Evolutionary conservation across 2,113 vertebrate species (phyloP).

Genomic region (Probosciger aterrimus): DNA sequence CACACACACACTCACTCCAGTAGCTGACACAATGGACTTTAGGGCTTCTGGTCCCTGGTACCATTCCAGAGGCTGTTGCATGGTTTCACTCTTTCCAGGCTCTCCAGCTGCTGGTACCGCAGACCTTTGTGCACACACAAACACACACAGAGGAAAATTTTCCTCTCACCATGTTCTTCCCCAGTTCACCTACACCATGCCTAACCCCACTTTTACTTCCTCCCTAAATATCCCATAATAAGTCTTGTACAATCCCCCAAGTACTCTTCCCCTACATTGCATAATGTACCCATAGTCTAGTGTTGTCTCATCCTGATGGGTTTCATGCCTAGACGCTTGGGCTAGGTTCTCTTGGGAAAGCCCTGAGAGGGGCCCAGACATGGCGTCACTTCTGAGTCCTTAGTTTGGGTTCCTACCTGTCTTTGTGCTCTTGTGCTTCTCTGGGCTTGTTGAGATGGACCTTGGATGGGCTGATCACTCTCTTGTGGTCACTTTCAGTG

Average conservation of each 20-base stretch:
- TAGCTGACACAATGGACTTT: background rate
- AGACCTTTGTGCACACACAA: background rate
- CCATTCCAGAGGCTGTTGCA: background rate
- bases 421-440: background rate
- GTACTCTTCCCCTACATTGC: background rate
- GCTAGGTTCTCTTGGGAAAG: background rate
- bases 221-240: background rate
- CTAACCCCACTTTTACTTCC: background rate
- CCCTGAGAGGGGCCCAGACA: background rate
- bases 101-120: background rate
- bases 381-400: background rate
- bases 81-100: background rate
- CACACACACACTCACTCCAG: background rate
- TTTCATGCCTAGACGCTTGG: background rate
- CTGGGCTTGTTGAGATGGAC: background rate
- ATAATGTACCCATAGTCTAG: background rate
- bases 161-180: background rate
- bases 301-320: background rate
- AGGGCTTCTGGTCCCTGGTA: background rate
- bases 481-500: background rate
- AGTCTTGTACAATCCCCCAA: background rate
- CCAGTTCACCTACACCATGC: background rate
- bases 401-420: background rate
- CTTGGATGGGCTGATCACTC: background rate
- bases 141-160: background rate